Evolutionary conservation across 1,140 invertebrate genomes (phyloP), one percentile per base, ranked within the genome.

Genomic region (Aphelinus certus): DNA sequence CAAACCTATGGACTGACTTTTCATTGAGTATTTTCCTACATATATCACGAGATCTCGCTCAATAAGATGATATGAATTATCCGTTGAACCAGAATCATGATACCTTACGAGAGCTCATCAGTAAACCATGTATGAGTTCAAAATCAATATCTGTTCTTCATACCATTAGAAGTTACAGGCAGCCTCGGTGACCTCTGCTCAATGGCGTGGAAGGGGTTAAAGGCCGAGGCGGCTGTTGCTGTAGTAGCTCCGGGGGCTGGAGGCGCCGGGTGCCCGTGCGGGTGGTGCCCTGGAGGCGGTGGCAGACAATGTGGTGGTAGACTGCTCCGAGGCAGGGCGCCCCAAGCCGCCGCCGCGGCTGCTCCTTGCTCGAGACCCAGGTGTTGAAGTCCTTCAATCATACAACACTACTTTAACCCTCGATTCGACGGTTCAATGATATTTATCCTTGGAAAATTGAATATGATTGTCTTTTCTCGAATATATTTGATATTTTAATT

Each of bases 171-270:
- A 5, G 84, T 75, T 57, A 67, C 81, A 58, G 85, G 79, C 46
- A 87, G 56, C 76, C 85, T 83, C 55, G 86, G 86, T 51, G 86
- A 87, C 80, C 87, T 84, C 71, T 87, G 85, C 64, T 87, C 87
- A 66, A 87, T 85, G 45, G 83, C 82, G 73, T 88, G 86, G 77
- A 88, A 88, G 62, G 85, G 86, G 75, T 88, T 88, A 78, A 88
- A 88, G 66, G 87, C 86, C 60, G 87, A 88, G 49, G 84, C 83
- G 77, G 84, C 85, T 65, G 79, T 63, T 84, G 85, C 9, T 85
- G 85, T 47, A 86, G 86, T 64, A 83, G 86, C 82, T 86, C 84
- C 83, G 83, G 86, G 69, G 26, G 46, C 81, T 81, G 75, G 79
- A 81, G 81, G 80, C 56, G 81, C 86, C 70, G 81, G 81, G 77